These are phyloP conservation scores for Cephus pygmeus DNA, from an alignment of 2,888 invertebrate genomes.

Conservation along the genomic window DNA sequence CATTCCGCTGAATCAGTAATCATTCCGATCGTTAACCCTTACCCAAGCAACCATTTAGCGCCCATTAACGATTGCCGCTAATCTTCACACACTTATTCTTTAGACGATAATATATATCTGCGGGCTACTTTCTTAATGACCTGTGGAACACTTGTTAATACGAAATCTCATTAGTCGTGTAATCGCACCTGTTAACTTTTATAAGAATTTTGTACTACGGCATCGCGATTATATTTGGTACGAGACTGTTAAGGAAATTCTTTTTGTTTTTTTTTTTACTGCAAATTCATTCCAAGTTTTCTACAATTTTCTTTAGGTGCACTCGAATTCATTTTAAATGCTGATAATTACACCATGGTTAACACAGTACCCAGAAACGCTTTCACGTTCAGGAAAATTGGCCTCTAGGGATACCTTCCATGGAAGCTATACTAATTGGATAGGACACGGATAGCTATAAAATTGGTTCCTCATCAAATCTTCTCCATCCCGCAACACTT, in stretches of 20 bases:
- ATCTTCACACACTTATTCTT: slow-evolving; percentile 3
- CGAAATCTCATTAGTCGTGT: background rate
- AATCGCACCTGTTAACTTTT: background rate
- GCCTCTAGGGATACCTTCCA: background rate
- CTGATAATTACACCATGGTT: background rate
- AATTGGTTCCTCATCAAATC: background rate
- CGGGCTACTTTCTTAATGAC: background rate
- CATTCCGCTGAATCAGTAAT: slow-evolving; percentile 39
- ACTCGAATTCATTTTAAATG: background rate
- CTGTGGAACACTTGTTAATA: background rate
- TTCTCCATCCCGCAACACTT: background rate
- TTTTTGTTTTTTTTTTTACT: background rate
- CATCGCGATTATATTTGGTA: background rate
- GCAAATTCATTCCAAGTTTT: background rate
- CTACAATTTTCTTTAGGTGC: background rate
- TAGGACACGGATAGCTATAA: background rate
- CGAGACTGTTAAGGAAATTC: background rate
- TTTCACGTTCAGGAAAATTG: background rate
- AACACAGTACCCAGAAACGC: background rate
- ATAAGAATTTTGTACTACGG: background rate
- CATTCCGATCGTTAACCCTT: slow-evolving; percentile 40
- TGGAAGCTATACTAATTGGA: background rate
- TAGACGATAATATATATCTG: background rate
- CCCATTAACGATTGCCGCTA: slow-evolving; percentile 9
- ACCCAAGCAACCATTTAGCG: slow-evolving; percentile 19